A percentile compares a stretch with the other conserved stretches of the same genome.
Conservation (phyloP, 2,888 invertebrate genomes). For the Scaptodrosophila latifasciaeformis region DNA sequence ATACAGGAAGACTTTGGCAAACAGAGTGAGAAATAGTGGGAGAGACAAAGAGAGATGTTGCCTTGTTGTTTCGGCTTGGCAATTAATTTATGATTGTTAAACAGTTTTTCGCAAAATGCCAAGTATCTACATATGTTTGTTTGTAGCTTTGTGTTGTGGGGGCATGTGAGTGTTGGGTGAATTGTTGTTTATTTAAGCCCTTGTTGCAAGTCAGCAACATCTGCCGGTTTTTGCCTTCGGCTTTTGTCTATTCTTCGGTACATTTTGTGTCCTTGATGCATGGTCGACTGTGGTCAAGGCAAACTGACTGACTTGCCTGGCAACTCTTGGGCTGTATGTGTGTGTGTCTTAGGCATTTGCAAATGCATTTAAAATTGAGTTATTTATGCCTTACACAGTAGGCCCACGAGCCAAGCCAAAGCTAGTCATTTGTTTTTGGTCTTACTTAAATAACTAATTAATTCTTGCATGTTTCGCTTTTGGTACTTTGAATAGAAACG, state of each 20-base stretch:
- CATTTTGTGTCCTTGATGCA: slow-evolving; percentile 29
- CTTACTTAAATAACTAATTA: slow-evolving; percentile 68
- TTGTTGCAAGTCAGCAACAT: slow-evolving; percentile 58
- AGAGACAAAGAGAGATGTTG: no score
- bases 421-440: slow-evolving; percentile 17
- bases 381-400: slow-evolving; percentile 54
- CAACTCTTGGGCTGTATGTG: no score
- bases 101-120: slow-evolving; percentile 66
- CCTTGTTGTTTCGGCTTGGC: slow-evolving; percentile 49
- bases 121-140: slow-evolving; percentile 12
- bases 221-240: slow-evolving; percentile 32
- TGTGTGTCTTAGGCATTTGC: slow-evolving; percentile 38
- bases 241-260: background rate
- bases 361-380: slow-evolving; percentile 66
- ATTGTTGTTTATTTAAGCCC: slow-evolving; percentile 50
- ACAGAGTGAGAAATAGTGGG: no score
- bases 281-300: slow-evolving; percentile 35
- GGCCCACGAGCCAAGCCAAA: no score
- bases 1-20: no score
- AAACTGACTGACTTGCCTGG: background rate
- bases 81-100: slow-evolving; percentile 74
- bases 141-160: background rate
- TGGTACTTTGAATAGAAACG: slow-evolving; percentile 55
- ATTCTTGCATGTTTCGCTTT: slow-evolving; percentile 54
- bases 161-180: background rate